A percentile compares a stretch with the other conserved stretches of the same genome.
Evolutionary conservation across 1,140 invertebrate genomes (phyloP).

Genomic region (Drosophila albomicans): DNA sequence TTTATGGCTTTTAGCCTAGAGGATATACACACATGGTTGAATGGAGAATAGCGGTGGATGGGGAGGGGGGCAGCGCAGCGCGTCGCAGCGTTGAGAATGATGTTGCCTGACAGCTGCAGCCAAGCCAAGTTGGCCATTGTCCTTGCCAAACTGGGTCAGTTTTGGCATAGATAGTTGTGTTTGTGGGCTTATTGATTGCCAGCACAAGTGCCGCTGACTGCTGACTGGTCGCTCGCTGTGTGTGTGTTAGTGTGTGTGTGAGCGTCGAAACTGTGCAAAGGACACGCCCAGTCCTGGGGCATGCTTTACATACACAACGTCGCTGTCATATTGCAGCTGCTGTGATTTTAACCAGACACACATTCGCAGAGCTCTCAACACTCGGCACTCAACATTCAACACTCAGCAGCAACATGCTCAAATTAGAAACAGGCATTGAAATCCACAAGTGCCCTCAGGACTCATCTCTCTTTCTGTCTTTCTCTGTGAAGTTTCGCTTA

Average conservation of each 20-base stretch:
- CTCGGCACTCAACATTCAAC: constrained; percentile 9
- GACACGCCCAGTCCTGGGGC: constrained; percentile 21
- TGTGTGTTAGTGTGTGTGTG: not conserved
- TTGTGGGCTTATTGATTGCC: constrained; percentile 66
- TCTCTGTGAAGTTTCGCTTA: constrained; percentile 8
- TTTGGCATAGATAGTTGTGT: constrained; percentile 59
- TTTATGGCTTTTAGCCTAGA: not conserved
- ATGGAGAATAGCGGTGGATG: not conserved
- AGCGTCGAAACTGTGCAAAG: constrained; percentile 28
- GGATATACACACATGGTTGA: not conserved
- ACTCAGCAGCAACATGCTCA: not conserved
- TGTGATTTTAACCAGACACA: constrained; percentile 21
- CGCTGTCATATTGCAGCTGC: constrained; percentile 12
- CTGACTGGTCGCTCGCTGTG: constrained; percentile 22
- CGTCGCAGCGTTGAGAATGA: constrained; percentile 14
- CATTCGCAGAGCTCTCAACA: not conserved
- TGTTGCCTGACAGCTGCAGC: constrained; percentile 62
- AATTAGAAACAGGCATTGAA: constrained; percentile 33
- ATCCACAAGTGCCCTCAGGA: constrained; percentile 13
- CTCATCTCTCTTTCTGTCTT: not conserved
- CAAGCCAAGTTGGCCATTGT: constrained; percentile 42
- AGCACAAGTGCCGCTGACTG: constrained; percentile 36
- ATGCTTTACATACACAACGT: constrained; percentile 19
- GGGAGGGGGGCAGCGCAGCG: not conserved
- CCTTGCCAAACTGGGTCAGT: constrained; percentile 70